Base-by-base conservation (phyloP, 1,140 invertebrate species). In the Drosophila saltans region DNA sequence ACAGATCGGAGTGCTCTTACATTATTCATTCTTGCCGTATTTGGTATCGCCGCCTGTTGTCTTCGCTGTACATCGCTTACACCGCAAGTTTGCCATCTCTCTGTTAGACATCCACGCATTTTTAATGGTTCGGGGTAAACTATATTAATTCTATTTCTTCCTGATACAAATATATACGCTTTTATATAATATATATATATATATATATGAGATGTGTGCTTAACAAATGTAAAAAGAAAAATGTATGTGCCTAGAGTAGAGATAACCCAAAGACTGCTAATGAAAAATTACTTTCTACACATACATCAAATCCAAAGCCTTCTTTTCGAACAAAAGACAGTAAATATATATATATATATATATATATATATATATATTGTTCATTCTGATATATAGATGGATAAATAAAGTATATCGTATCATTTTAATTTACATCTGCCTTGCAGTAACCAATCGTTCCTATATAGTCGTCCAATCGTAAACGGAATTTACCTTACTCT, bases 151-250 rank as follows among this genome's bases (percentile, higher is more conserved):
- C 21, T 52, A 26, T 52, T 3, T 52, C 21, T 26, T 52, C 10
- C 10, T 52, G 21, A 26, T 40, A 11, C 26, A 52, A 26, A 52
- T 52, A 52, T 52, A 52, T 52, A 52, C 45, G 21, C 21, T 9
- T 36, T 36, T 36, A 36, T 36, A 36, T 0, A 36, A 36, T 36
- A 36, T 26, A 48, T 48, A 26, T 48, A 45, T 21, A 8, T 7
- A 45, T 45, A 16, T 45, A 21, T 21, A 24, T 48, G 1, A 16
- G 16, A 16, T 21, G 45, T 21, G 45, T 48, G 6, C 45, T 52
- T 52, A 26, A 26, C 24, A 52, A 52, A 52, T 52, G 45, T 52
- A 52, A 52, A 52, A 52, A 52, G 9, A 52, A 26, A 52, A 7
- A 11, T 48, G 16, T 48, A 7, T 48, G 16, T 24, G 16, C 8